Conservation (phyloP, 2,113 vertebrate species). For the Callopanchax toddi region DNA sequence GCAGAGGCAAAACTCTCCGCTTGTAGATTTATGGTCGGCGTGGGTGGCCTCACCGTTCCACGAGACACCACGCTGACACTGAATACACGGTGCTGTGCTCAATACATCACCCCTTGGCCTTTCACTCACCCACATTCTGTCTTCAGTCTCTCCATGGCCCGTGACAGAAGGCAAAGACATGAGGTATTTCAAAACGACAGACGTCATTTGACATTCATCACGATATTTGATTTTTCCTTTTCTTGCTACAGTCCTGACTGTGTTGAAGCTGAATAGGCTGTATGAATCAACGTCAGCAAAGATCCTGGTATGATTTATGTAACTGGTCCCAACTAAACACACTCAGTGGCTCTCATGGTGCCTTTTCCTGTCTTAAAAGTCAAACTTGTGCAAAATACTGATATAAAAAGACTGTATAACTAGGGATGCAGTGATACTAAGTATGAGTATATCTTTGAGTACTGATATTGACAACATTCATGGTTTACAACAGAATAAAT, state of each 20-base stretch:
- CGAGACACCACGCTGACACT: slow-evolving; percentile 43
- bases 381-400: neutral
- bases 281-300: slow-evolving; percentile 16
- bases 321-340: slow-evolving; percentile 5
- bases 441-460: too few relatives aligned
- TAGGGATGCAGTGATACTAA: too few relatives aligned
- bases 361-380: slow-evolving; percentile 5
- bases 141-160: slow-evolving; percentile 49
- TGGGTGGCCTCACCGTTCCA: slow-evolving; percentile 61
- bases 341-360: neutral
- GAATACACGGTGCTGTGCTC: slow-evolving; percentile 36
- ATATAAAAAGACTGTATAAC: neutral
- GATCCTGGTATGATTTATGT: neutral
- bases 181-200: slow-evolving; percentile 25
- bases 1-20: slow-evolving; percentile 14
- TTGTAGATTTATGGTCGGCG: slow-evolving; percentile 49
- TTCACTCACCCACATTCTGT: slow-evolving; percentile 50
- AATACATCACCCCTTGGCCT: slow-evolving; percentile 63
- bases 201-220: slow-evolving; percentile 52
- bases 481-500: too few relatives aligned
- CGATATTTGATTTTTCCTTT: slow-evolving; percentile 36
- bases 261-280: slow-evolving; percentile 19
- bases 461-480: too few relatives aligned
- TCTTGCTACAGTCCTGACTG: slow-evolving; percentile 16
- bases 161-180: slow-evolving; percentile 48